Conservation (phyloP, 2,113 vertebrate species). For the Nibea albiflora region DNA sequence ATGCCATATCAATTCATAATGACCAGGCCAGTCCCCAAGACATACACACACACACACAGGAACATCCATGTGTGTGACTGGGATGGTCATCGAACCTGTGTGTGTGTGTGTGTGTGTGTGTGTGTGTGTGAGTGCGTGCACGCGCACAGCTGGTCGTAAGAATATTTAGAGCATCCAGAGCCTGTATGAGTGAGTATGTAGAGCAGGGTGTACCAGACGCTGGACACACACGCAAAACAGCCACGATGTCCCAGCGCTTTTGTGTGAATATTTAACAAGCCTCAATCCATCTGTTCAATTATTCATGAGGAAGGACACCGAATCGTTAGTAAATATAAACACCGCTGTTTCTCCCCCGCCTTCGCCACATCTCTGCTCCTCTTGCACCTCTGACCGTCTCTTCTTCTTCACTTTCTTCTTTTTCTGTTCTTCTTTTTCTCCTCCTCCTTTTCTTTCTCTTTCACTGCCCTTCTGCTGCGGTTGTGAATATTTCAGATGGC, state of each 20-base stretch:
- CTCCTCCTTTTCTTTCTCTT: slow-evolving; percentile 42
- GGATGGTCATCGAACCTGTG: slow-evolving; percentile 53
- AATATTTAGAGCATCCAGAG: slow-evolving; percentile 68
- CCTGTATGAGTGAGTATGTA: slow-evolving; percentile 52
- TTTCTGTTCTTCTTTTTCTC: slow-evolving; percentile 12
- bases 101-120: slow-evolving; percentile 14
- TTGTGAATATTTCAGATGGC: slow-evolving; percentile 83
- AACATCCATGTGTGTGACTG: slow-evolving; percentile 27
- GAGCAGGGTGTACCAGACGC: slow-evolving; percentile 68
- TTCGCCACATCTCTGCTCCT: slow-evolving; percentile 29
- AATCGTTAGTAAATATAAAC: slow-evolving; percentile 81
- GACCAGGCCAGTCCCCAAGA: slow-evolving; percentile 68
- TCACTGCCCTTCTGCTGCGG: slow-evolving; percentile 58
- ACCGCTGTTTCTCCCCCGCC: slow-evolving; percentile 52
- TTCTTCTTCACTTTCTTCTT: slow-evolving; percentile 41
- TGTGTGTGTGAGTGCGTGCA: not conserved
- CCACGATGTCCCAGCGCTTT: slow-evolving; percentile 76
- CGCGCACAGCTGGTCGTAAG: slow-evolving; percentile 22
- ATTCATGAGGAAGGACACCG: slow-evolving; percentile 79
- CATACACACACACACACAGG: slow-evolving; percentile 3
- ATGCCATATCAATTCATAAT: slow-evolving; percentile 85
- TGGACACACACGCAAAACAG: slow-evolving; percentile 64
- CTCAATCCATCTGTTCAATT: slow-evolving; percentile 74
- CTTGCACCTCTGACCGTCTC: slow-evolving; percentile 50
- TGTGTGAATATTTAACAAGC: slow-evolving; percentile 82